Evolutionary conservation across 2,888 invertebrate genomes (phyloP).

Genomic region (Caenorhabditis becei): DNA sequence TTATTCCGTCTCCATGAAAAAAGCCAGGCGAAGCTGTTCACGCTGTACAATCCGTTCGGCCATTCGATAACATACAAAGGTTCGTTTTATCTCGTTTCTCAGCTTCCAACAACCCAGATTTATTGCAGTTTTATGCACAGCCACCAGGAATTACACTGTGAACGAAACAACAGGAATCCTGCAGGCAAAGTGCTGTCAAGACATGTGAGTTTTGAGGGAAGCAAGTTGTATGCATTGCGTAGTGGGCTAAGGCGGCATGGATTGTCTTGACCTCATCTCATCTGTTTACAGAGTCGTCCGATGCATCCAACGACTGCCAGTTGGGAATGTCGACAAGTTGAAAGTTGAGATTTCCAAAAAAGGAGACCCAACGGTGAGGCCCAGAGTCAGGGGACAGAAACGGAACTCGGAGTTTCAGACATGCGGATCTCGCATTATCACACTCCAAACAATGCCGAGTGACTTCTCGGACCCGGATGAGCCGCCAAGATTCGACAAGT

Average conservation of each 20-base stretch:
- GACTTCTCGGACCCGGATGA: constrained; percentile 23
- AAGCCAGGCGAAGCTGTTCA: constrained; percentile 56
- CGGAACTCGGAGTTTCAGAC: constrained; percentile 11
- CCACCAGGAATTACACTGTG: constrained; percentile 61
- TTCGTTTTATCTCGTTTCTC: constrained; percentile 11
- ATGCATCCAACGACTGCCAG: constrained; percentile 50
- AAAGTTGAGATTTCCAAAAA: constrained; percentile 49
- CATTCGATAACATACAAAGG: constrained; percentile 66
- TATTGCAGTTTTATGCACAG: constrained; percentile 68
- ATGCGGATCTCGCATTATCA: constrained; percentile 37
- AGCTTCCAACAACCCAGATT: neutral
- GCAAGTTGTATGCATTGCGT: constrained; percentile 1
- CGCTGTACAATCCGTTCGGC: constrained; percentile 67
- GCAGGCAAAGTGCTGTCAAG: constrained; percentile 62
- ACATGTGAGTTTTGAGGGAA: constrained; percentile 66
- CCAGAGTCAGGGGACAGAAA: neutral
- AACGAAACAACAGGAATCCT: constrained; percentile 56
- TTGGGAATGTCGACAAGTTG: constrained; percentile 63
- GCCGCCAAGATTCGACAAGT: constrained; percentile 3
- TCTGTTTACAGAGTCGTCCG: constrained; percentile 66
- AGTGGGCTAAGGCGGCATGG: too few relatives aligned
- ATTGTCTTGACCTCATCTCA: neutral
- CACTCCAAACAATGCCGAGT: constrained; percentile 23
- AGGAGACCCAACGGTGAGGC: constrained; percentile 52
- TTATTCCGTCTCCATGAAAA: constrained; percentile 57